Conservation (phyloP, 2,113 vertebrate species). For the Campylomormyrus tamandua region DNA sequence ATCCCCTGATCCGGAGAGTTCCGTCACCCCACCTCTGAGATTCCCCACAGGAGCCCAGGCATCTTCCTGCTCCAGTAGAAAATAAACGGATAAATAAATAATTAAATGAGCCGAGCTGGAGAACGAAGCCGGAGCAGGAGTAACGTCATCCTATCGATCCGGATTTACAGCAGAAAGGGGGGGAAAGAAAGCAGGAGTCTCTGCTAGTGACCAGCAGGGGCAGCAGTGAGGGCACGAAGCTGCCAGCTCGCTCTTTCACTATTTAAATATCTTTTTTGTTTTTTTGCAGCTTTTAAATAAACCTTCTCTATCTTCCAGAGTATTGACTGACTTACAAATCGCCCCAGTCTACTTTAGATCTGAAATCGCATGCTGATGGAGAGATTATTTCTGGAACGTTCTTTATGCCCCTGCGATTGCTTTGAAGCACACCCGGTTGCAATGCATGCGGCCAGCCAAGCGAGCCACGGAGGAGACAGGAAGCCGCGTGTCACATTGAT, state of each 20-base stretch:
- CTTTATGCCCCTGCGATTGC: neutral
- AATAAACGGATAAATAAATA: neutral
- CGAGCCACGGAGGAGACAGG: neutral
- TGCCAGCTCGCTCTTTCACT: neutral
- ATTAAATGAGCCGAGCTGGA: neutral
- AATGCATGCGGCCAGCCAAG: neutral
- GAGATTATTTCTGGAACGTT: neutral
- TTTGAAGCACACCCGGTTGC: neutral
- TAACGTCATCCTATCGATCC: constrained; percentile 12
- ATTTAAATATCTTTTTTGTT: neutral
- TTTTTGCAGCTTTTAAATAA: neutral
- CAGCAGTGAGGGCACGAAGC: neutral
- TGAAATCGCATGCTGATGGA: neutral
- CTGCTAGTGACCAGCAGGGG: neutral
- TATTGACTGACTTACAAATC: neutral
- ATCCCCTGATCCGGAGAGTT: neutral
- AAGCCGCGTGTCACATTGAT: neutral
- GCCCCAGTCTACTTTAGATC: neutral
- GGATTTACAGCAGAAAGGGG: neutral
- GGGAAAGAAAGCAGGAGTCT: too few relatives aligned
- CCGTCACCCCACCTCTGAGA: neutral
- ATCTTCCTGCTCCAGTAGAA: neutral
- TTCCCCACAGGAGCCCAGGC: neutral
- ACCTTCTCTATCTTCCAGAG: neutral
- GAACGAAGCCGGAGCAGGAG: neutral